Evolutionary conservation across 2,888 invertebrate genomes (phyloP), one percentile per base, ranked within the genome.

Genomic region (Sisyra terminalis): DNA sequence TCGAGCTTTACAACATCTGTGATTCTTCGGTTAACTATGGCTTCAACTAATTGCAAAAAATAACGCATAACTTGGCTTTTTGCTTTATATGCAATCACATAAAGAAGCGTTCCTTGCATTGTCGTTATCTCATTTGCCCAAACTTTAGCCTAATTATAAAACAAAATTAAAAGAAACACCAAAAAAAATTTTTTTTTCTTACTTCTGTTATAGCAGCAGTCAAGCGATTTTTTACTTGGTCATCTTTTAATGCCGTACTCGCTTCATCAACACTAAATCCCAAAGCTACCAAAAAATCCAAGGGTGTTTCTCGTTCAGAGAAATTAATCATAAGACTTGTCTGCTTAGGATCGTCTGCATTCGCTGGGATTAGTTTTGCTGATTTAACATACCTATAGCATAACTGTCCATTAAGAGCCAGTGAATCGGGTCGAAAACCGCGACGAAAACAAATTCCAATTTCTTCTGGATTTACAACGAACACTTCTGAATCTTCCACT

Each of bases 201-300:
- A 54, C 55, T 48, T 55, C 55, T 9, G 52, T 53, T 29, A 55
- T 53, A 6, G 54, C 54, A 16, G 54, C 54, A 38, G 49, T 44
- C 3, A 55, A 45, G 31, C 54, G 45, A 42, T 51, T 53, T 32
- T 52, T 47, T 17, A 55, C 52, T 36, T 54, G 53, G 40, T 55
- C 53, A 46, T 54, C 53, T 45, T 53, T 54, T 29, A 55, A 47
- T 15, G 54, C 54, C 34, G 52, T 53, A 39, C 52, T 54, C 8
- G 54, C 54, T 43, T 54, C 53, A 43, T 55, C 55, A 6, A 55
- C 53, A 47, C 53, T 54, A 42, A 54, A 55, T 13, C 55, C 55
- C 17, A 55, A 48, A 16, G 51, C 52, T 9, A 55, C 43, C 18
- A 55, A 46, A 45, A 50, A 55, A 40, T 55, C 55, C 15, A 55